Evolutionary conservation across 2,888 invertebrate genomes (phyloP).

Genomic region (Eurytoma adleriae): DNA sequence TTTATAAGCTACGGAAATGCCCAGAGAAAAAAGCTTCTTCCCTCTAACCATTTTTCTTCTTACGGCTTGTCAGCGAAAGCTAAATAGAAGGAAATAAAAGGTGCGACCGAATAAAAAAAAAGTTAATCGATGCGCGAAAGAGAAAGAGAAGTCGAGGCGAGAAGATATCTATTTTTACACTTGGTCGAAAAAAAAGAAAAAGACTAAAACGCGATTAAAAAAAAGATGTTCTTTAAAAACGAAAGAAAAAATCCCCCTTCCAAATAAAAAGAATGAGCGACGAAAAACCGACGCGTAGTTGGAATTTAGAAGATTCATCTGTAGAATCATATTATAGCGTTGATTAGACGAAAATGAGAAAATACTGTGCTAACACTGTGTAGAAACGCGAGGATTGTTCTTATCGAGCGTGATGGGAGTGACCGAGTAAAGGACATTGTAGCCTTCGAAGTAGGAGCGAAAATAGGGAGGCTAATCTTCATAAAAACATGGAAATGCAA

Average conservation of each 20-base stretch:
- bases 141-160: conserved; percentile 59
- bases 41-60: conserved; percentile 54
- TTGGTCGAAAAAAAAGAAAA: conserved; percentile 61
- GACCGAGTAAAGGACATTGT: conserved; percentile 41
- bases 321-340: conserved; percentile 57
- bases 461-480: not conserved
- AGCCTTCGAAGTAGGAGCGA: not conserved
- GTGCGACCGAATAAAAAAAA: conserved; percentile 48
- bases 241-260: conserved; percentile 52
- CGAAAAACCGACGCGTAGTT: conserved; percentile 50
- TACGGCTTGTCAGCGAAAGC: conserved; percentile 52
- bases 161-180: conserved; percentile 70
- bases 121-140: conserved; percentile 51
- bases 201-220: conserved; percentile 44
- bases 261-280: conserved; percentile 54
- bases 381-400: conserved; percentile 65
- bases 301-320: conserved; percentile 60
- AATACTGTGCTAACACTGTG: conserved; percentile 58
- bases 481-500: conserved; percentile 2
- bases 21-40: conserved; percentile 48
- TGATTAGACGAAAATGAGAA: conserved; percentile 48
- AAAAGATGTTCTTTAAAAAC: conserved; percentile 46
- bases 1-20: conserved; percentile 51
- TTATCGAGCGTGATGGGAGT: conserved; percentile 12
- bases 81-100: conserved; percentile 49